Base-by-base conservation (phyloP, 2,113 vertebrate genomes). In the Dipodomys ordii region DNA sequence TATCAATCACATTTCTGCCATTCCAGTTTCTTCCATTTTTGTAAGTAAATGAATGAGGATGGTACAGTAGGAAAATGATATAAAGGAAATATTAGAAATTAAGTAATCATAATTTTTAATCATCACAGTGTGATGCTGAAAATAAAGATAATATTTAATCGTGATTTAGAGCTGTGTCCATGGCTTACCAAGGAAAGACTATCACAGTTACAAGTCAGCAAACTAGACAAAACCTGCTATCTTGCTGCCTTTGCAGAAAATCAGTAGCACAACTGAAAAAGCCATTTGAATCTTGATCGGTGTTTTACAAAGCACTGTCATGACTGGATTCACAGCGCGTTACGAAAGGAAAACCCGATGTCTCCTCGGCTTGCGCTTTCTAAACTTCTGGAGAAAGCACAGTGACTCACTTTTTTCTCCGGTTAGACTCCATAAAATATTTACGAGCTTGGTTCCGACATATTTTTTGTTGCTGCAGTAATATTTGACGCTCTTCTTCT, bases 401-500 rank as follows among this genome's bases (percentile, higher is more conserved):
- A 53, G 19, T 84, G 91, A 98, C 98, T 98, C 97, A 99, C 99
- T 98, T 99, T 94, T 98, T 98, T 78, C 99, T 98, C 94, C 97
- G 98, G 94, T 99, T 99, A 96, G 99, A 99, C 96, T 99, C 99
- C 92, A 96, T 67, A 7, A 93, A 98, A 89, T 98, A 98, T 97
- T 98, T 99, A 82, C 98, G 99, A 57, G 98, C 98, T 85, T 96
- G 98, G 80, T 94, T 98, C 96, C 98, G 97, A 97, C 97, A 98
- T 20, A 97, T 46, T 98, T 98, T 99, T 97, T 99, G 99, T 96
- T 99, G 98, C 89, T 99, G 98, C 72, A 98, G 95, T 98, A 99
- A 87, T 7, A 97, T 85, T 25, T 90, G 97, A 73, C 97, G 98
- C 67, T 99, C 99, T 92, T 98, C 97, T 90, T 98, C 96, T 90